Base-by-base conservation (phyloP, 2,888 invertebrate genomes). In the Metellina segmentata region DNA sequence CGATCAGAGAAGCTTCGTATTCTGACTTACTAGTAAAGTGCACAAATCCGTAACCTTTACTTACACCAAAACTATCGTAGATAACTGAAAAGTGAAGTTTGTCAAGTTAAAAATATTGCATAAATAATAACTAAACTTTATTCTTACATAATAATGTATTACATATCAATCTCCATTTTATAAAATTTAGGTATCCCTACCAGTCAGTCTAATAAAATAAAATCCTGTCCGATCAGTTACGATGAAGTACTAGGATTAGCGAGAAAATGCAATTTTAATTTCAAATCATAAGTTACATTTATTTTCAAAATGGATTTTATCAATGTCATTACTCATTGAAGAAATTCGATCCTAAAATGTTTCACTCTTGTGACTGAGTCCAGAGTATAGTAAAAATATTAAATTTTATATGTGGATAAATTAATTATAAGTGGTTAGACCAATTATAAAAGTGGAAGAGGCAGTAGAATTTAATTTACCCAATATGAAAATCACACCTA, bases 41-140 rank as follows among this genome's bases (percentile, higher is more conserved):
- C 11, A 99, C 98, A 95, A 99, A 99, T 7, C 99, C 99, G 95
- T 98, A 99, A 16, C 99, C 98, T 95, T 98, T 98, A 94, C 98
- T 98, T 94, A 97, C 97, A 5, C 99, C 98, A 92, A 97, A 96
- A 93, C 96, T 96, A 94, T 98, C 98, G 94, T 98, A 95, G 94
- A 99, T 98, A 52, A 99, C 98, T 97, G 95, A 52, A 94, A 86
- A 72, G 92, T 85, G 74, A 90, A 86, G 13, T 34, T 34, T 34
- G 34, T 34, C 34, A 34, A 34, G 34, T 34, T 34, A 34, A 34
- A 34, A 34, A 48, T 70, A 74, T 52, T 11, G 51, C 19, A 34
- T 77, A 83, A 70, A 69, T 49, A 90, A 53, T 81, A 34, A 34
- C 1, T 34, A 34, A 34, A 34, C 34, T 34, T 34, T 34, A n/a